Conservation (phyloP, 1,140 invertebrate species). For the Drosophila chauvacae region DNA sequence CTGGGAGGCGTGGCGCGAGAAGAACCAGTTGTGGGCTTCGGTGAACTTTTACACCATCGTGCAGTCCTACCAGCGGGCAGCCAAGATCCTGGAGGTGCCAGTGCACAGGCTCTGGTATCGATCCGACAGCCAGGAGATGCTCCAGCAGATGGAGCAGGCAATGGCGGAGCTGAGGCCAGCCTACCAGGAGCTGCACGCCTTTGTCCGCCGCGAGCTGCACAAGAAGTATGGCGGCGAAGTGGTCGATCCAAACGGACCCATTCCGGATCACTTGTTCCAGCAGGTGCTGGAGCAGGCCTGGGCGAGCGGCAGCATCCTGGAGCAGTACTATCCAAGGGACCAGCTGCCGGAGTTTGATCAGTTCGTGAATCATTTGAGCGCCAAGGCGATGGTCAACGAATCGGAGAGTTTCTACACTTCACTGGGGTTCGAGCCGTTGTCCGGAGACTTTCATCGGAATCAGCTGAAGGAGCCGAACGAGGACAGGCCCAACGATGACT, state of each 20-base stretch:
- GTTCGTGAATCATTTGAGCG: conserved; percentile 58
- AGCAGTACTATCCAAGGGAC: conserved; percentile 62
- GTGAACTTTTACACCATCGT: conserved; percentile 79
- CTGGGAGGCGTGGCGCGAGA: conserved; percentile 79
- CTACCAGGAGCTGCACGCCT: conserved; percentile 94
- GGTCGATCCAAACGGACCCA: conserved; percentile 89
- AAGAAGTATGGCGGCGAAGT: conserved; percentile 90
- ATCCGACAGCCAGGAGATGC: conserved; percentile 86
- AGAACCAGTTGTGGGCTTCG: conserved; percentile 76
- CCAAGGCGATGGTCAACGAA: conserved; percentile 65
- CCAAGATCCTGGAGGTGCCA: conserved; percentile 69
- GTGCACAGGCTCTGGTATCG: conserved; percentile 78
- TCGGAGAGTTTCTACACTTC: conserved; percentile 76
- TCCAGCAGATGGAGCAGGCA: conserved; percentile 85
- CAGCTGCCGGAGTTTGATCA: conserved; percentile 71
- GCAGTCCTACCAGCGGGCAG: conserved; percentile 71
- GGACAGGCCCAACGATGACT: conserved; percentile 68
- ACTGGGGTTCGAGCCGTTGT: conserved; percentile 59
- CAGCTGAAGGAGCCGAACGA: conserved; percentile 76
- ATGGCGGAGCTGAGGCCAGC: conserved; percentile 90
- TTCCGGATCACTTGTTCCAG: conserved; percentile 94
- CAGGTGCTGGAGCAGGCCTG: conserved; percentile 79
- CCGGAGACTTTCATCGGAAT: conserved; percentile 62
- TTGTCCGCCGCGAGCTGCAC: conserved; percentile 90
- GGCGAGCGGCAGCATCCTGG: conserved; percentile 74